Evolutionary conservation across 2,888 invertebrate genomes (phyloP), one percentile per base, ranked within the genome.

Genomic region (Metellina segmentata): DNA sequence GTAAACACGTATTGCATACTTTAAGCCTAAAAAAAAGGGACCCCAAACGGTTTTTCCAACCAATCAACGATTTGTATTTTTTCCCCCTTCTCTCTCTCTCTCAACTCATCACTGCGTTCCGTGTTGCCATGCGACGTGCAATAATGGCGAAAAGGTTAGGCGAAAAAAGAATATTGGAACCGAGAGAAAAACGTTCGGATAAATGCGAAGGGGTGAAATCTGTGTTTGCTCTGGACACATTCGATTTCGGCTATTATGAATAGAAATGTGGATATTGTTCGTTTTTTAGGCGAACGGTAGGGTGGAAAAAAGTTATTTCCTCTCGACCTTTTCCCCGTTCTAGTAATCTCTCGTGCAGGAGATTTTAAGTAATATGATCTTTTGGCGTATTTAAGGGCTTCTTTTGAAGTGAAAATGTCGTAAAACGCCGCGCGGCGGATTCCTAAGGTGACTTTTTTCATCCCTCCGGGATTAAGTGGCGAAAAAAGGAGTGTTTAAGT

Each of bases 161-260:
- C 49, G 16, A 78, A 78, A 78, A 87, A 87, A 87, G 72, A 87
- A 87, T 81, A 87, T 78, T 72, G 52, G 77, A 81, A 61, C 61
- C 34, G 51, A 34, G 34, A 34, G 34, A 72, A 87, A 87, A 87
- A 87, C 52, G 72, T 34, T 81, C 53, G 79, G 72, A 87, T 81
- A 81, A 72, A 87, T 72, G 71, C 13, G 79, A 52, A 72, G 75
- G 74, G 75, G 74, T 13, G 75, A 81, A 81, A 88, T 81, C 75
- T 81, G 74, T 88, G 88, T 88, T 88, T 88, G 81, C 88, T 81
- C 61, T 88, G 61, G 61, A 81, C 49, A 81, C 81, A 81, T 88
- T 88, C 88, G 88, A 88, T 88, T 75, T 88, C 71, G 69, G 81
- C 81, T 81, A 88, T 88, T 88, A 88, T 88, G 88, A 88, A 88